Evolutionary conservation across 2,888 invertebrate genomes (phyloP).

Genomic region (Nomada ruficornis): DNA sequence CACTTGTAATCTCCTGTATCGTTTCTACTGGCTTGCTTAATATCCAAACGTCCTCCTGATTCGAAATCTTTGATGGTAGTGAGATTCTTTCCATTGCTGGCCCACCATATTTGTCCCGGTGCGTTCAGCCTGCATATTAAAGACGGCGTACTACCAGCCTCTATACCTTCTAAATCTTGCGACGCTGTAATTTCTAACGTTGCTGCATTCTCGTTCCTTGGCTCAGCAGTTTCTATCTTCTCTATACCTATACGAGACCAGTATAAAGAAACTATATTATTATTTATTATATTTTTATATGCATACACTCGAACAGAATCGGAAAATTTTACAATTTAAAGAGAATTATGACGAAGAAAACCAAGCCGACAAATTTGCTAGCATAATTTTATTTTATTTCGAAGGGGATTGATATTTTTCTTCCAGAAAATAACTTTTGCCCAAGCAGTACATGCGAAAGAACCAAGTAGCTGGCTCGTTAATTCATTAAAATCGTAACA

Average conservation of each 20-base stretch:
- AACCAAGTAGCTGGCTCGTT: conserved; percentile 40
- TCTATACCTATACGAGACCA: conserved; percentile 65
- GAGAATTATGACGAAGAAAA: not conserved
- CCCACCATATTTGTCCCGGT: conserved; percentile 87
- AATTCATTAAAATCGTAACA: conserved; percentile 57
- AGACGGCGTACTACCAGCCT: conserved; percentile 83
- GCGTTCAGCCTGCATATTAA: conserved; percentile 86
- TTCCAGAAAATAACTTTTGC: conserved; percentile 19
- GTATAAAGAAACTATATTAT: conserved; percentile 7
- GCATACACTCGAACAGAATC: not conserved
- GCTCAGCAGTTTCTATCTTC: conserved; percentile 61
- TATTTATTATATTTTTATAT: not conserved
- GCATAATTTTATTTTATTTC: not conserved
- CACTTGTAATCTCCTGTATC: conserved; percentile 88
- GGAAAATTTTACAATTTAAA: not conserved
- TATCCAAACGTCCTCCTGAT: conserved; percentile 84
- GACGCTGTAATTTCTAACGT: conserved; percentile 77
- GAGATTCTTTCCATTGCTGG: conserved; percentile 86
- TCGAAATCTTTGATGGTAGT: conserved; percentile 82
- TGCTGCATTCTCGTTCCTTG: conserved; percentile 54
- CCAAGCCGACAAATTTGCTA: not conserved
- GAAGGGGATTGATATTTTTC: not conserved
- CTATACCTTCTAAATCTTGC: conserved; percentile 79
- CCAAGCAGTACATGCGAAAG: conserved; percentile 37
- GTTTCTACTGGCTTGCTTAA: conserved; percentile 85